A percentile compares a stretch with the other conserved stretches of the same genome.
phyloP scores from a whole-genome alignment of 1,140 invertebrate species.

The Formica exsecta region DNA sequence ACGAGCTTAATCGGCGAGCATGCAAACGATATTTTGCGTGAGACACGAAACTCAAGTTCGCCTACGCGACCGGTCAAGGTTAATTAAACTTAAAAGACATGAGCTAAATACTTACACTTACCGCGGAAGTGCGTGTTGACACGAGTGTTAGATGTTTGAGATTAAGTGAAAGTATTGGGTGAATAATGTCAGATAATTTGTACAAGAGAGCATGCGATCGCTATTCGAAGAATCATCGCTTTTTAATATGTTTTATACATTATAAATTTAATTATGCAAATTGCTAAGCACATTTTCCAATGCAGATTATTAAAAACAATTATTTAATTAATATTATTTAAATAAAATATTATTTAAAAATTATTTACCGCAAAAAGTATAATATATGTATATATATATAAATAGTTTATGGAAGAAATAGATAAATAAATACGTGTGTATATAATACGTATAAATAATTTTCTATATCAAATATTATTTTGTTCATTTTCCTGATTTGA shows the following conservation, averaged over 20 bases:
- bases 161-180: constrained; percentile 31
- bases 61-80: constrained; percentile 25
- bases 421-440: not conserved
- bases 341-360: too few relatives aligned
- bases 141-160: not conserved
- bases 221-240: not conserved
- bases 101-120: constrained; percentile 17
- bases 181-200: not conserved
- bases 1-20: constrained; percentile 9
- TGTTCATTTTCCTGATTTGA: too few relatives aligned
- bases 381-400: too few relatives aligned
- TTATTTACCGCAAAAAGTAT: too few relatives aligned
- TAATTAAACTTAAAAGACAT: constrained; percentile 47
- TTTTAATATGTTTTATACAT: not conserved
- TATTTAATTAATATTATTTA: not conserved
- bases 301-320: not conserved
- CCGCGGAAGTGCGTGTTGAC: constrained; percentile 19
- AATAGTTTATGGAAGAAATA: too few relatives aligned
- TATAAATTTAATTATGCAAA: not conserved
- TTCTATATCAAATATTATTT: too few relatives aligned
- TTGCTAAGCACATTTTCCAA: not conserved
- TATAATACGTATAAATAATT: too few relatives aligned
- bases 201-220: not conserved
- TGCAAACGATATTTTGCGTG: constrained; percentile 49
- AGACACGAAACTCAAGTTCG: constrained; percentile 49